Percentiles rank a stretch among this genome's conserved stretches.
phyloP scores from a whole-genome alignment of 1,140 invertebrate species.

The Stegodyphus dumicola region DNA sequence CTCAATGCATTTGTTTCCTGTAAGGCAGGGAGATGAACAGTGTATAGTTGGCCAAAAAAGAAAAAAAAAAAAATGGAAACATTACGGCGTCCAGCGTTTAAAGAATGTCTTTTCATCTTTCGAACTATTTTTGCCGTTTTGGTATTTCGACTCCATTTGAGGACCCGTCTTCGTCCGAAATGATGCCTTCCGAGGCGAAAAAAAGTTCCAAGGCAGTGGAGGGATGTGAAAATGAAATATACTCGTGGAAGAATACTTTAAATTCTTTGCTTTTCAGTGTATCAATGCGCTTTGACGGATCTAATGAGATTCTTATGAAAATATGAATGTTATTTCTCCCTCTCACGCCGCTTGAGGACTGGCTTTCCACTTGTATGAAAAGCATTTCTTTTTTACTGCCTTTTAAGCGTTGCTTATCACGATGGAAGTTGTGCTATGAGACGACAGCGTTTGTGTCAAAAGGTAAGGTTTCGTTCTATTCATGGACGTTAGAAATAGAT shows the following conservation, averaged over 20 bases:
- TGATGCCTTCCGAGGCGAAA: not conserved
- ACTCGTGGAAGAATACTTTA: not conserved
- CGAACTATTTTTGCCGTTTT: not conserved
- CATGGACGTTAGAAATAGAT: not conserved
- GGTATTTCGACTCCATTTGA: not conserved
- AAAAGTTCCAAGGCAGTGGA: not conserved
- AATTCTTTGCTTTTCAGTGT: not conserved
- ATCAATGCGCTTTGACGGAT: not conserved
- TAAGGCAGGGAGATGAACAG: not conserved
- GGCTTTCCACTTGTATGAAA: not conserved
- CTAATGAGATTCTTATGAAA: constrained; percentile 3
- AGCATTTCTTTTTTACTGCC: not conserved
- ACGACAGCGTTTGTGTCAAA: not conserved
- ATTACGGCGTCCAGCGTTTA: not conserved
- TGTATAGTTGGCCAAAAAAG: too few relatives aligned
- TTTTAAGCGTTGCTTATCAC: not conserved
- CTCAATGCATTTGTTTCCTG: not conserved
- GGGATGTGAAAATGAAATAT: not conserved
- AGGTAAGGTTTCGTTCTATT: not conserved
- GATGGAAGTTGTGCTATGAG: too few relatives aligned
- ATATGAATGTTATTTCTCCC: not conserved
- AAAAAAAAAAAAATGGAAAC: not conserved
- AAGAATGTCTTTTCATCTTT: not conserved
- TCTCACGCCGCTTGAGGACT: not conserved
- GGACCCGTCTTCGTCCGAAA: too few relatives aligned